Evolutionary conservation across 2,797 vertebrate genomes (phyloP).

Genomic region (Macropodus opercularis): DNA sequence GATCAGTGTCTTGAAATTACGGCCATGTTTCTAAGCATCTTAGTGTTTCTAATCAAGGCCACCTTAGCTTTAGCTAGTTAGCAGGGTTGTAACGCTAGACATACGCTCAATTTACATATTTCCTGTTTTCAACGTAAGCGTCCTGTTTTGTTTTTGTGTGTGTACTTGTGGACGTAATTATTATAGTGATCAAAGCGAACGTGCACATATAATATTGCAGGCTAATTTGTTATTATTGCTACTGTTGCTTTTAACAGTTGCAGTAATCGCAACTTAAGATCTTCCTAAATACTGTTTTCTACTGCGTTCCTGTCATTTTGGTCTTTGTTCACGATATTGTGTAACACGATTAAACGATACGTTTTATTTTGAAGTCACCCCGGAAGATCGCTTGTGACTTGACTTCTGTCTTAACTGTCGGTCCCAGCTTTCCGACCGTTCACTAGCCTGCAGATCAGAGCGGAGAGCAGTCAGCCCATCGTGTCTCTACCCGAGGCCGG

Average conservation of each 20-base stretch:
- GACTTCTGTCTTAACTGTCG: background rate
- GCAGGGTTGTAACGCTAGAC: conserved; percentile 14
- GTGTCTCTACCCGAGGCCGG: conserved; percentile 85
- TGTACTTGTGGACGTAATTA: too few species aligned
- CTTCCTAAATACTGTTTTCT: too few species aligned
- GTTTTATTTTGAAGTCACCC: conserved; percentile 35
- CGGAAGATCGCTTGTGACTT: conserved; percentile 33
- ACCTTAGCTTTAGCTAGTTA: conserved; percentile 37
- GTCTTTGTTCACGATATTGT: too few species aligned
- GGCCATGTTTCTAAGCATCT: conserved; percentile 5
- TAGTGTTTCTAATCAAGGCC: conserved; percentile 5
- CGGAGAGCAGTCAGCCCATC: conserved; percentile 77
- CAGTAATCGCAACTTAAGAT: too few species aligned
- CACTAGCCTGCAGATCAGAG: conserved; percentile 69
- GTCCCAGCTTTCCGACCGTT: background rate
- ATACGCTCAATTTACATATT: background rate
- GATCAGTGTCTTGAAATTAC: background rate
- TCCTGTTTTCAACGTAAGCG: conserved; percentile 56
- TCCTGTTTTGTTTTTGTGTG: too few species aligned
- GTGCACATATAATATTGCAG: too few species aligned
- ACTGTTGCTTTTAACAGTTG: too few species aligned
- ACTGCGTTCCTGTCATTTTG: too few species aligned
- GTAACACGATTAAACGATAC: too few species aligned
- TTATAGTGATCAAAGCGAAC: too few species aligned
- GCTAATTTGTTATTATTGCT: too few species aligned